Conservation (phyloP, 2,797 vertebrate species). For the Myripristis jacobus region DNA sequence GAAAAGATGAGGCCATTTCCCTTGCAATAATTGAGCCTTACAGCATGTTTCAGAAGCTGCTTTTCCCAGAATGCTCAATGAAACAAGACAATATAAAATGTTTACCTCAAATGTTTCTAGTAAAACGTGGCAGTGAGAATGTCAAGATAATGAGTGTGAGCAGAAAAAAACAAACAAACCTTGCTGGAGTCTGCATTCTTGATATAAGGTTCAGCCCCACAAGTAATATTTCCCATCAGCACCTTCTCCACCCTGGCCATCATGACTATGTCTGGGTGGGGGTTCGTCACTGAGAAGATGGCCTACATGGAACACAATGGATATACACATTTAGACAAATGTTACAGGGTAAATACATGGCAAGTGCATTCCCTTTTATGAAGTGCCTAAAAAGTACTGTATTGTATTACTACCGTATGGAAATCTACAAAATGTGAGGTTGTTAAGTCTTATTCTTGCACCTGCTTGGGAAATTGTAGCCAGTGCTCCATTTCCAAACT, state of each 20-base stretch:
- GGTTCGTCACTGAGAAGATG: slow-evolving; percentile 95
- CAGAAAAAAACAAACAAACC: slow-evolving; percentile 76
- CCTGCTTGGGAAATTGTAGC: slow-evolving; percentile 95
- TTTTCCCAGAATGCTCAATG: slow-evolving; percentile 15
- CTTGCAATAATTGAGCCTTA: slow-evolving; percentile 17
- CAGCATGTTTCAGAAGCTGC: slow-evolving; percentile 10
- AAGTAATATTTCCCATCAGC: slow-evolving; percentile 94
- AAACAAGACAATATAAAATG: slow-evolving; percentile 21
- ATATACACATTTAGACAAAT: slow-evolving; percentile 7
- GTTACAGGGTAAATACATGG: neutral
- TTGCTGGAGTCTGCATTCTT: slow-evolving; percentile 97
- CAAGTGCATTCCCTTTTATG: no score
- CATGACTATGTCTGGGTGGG: slow-evolving; percentile 94
- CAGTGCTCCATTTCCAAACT: slow-evolving; percentile 90
- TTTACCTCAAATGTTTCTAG: slow-evolving; percentile 11
- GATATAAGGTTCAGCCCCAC: slow-evolving; percentile 93
- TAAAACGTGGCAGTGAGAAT: no score
- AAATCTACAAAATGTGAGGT: neutral
- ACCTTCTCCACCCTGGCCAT: slow-evolving; percentile 97
- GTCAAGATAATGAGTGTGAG: neutral
- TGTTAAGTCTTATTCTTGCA: slow-evolving; percentile 55
- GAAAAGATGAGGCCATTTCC: slow-evolving; percentile 48
- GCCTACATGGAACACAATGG: slow-evolving; percentile 80
- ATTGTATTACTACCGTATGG: no score
- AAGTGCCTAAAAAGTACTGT: no score